A percentile compares a stretch with the other conserved stretches of the same genome.
Evolutionary conservation across 2,113 vertebrate species (phyloP).

Genomic region (Tylochromis polylepis): DNA sequence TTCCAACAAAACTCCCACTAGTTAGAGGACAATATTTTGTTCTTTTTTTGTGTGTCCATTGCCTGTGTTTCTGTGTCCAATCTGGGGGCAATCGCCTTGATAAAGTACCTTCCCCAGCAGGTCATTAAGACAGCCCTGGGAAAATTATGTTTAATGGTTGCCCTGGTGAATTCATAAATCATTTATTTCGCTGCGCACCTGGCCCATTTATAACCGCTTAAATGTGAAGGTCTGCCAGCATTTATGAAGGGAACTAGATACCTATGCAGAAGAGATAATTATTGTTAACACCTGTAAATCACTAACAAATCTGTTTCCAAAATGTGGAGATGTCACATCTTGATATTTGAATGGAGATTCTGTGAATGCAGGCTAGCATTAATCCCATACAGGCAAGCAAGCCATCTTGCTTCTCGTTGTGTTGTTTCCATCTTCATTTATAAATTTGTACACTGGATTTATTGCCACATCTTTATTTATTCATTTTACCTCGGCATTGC

Average conservation of each 20-base stretch:
- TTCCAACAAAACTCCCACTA: neutral
- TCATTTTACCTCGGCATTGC: neutral
- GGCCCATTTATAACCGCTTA: conserved; percentile 66
- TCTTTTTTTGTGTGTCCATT: conserved; percentile 10
- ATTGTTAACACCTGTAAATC: conserved; percentile 25
- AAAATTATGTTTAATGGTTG: conserved; percentile 76
- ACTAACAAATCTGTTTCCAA: neutral
- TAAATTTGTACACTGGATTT: neutral
- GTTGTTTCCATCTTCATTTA: conserved; percentile 16
- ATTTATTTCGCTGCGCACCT: conserved; percentile 73
- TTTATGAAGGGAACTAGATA: conserved; percentile 42
- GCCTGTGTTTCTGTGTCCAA: conserved; percentile 56
- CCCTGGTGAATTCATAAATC: conserved; percentile 73
- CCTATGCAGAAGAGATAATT: conserved; percentile 37
- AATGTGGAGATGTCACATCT: neutral
- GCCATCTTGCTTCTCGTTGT: neutral
- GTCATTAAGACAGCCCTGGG: conserved; percentile 74
- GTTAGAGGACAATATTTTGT: conserved; percentile 45
- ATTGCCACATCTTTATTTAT: neutral
- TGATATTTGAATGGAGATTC: neutral
- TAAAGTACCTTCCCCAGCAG: conserved; percentile 71
- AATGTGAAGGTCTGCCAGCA: conserved; percentile 49
- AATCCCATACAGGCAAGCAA: neutral
- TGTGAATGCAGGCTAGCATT: neutral
- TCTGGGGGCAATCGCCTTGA: conserved; percentile 54